phyloP scores from a whole-genome alignment of 1,140 invertebrate species.

The Brachystomella parvula region DNA sequence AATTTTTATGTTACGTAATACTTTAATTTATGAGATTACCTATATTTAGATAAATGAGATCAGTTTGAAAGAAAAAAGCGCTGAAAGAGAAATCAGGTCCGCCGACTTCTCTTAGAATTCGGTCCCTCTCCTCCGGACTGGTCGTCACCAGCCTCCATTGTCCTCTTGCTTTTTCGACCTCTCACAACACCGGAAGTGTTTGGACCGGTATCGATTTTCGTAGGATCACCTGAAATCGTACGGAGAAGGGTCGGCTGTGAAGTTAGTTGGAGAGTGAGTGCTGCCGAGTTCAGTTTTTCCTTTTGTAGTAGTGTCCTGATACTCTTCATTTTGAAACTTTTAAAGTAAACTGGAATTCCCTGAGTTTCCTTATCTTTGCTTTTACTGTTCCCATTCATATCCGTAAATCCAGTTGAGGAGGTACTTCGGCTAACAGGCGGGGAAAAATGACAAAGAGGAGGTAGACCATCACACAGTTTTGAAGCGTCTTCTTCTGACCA shows the following conservation, averaged over 20 bases:
- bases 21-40: too few species aligned
- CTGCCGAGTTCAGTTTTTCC: neutral
- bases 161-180: too few species aligned
- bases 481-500: neutral
- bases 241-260: neutral
- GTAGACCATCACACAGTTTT: neutral
- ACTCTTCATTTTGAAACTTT: conserved; percentile 11
- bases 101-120: too few species aligned
- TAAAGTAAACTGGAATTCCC: neutral
- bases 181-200: too few species aligned
- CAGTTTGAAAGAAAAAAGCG: too few species aligned
- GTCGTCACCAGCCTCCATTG: too few species aligned
- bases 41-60: too few species aligned
- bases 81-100: too few species aligned
- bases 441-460: neutral
- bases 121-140: too few species aligned
- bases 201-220: too few species aligned
- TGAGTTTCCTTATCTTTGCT: neutral
- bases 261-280: neutral
- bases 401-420: neutral
- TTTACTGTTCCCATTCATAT: conserved; percentile 1
- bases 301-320: neutral
- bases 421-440: neutral
- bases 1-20: too few species aligned
- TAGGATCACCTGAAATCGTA: too few species aligned